Evolutionary conservation across 2,797 vertebrate genomes (phyloP).

Genomic region (Synaphobranchus kaupii): DNA sequence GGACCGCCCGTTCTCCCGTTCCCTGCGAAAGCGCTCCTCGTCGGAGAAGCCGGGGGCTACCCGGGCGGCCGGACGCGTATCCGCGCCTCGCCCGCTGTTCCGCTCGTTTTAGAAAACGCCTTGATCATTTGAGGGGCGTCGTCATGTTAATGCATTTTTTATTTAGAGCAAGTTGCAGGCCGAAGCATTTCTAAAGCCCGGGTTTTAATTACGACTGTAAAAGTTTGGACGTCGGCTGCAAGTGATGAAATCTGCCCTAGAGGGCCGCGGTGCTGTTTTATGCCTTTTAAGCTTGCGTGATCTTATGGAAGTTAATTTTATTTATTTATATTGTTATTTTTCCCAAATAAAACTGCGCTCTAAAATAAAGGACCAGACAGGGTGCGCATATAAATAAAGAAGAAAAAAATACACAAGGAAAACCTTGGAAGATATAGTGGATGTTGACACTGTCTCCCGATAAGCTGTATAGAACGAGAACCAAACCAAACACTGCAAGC

Average conservation of each 20-base stretch:
- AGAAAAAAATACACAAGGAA: conserved; percentile 56
- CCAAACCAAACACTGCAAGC: conserved; percentile 62
- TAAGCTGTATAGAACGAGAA: conserved; percentile 59
- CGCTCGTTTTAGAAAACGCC: not conserved
- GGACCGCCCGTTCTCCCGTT: not conserved
- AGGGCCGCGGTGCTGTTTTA: not conserved
- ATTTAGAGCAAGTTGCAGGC: not conserved
- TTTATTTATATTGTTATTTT: not conserved
- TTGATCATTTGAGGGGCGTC: not conserved
- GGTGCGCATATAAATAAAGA: conserved; percentile 51
- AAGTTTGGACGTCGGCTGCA: not conserved
- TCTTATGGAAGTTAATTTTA: conserved; percentile 5
- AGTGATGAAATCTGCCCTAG: not conserved
- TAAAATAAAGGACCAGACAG: conserved; percentile 40
- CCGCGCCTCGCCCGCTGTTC: not conserved
- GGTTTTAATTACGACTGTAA: not conserved
- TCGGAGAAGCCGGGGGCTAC: not conserved
- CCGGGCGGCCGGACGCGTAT: not conserved
- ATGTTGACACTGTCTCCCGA: conserved; percentile 56
- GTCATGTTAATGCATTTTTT: not conserved
- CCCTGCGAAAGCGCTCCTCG: not conserved
- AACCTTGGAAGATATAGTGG: conserved; percentile 51
- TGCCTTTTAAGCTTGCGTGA: conserved; percentile 1
- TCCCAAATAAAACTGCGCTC: not conserved
- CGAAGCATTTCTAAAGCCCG: not conserved